A percentile compares a stretch with the other conserved stretches of the same genome.
Evolutionary conservation across 2,797 vertebrate genomes (phyloP).

Genomic region (Loris lydekkerianus): DNA sequence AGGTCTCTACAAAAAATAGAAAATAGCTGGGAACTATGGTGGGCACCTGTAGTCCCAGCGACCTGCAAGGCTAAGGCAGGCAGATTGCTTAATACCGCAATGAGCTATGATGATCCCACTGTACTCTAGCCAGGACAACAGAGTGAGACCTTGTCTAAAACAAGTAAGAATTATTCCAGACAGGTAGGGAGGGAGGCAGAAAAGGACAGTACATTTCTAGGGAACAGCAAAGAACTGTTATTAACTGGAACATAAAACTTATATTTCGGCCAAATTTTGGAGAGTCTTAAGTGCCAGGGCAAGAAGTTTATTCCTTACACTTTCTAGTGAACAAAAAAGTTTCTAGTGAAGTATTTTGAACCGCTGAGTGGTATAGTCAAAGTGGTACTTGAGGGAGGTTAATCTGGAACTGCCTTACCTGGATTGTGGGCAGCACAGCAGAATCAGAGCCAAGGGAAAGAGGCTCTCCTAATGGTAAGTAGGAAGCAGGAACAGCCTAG

Average conservation of each 20-base stretch:
- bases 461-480: neutral
- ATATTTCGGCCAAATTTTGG: slow-evolving; percentile 17
- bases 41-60: no score
- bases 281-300: neutral
- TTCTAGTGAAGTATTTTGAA: neutral
- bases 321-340: neutral
- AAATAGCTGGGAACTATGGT: no score
- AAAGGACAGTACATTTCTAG: neutral
- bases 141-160: no score
- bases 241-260: slow-evolving; percentile 24
- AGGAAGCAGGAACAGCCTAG: neutral
- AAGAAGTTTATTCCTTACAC: neutral
- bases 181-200: neutral
- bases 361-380: neutral
- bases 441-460: neutral
- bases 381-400: neutral
- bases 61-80: no score
- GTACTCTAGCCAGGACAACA: no score
- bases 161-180: neutral
- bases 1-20: no score
- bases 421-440: neutral
- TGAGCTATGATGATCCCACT: no score
- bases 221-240: neutral
- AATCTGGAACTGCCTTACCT: neutral
- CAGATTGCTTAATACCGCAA: no score